These are phyloP conservation scores for Calephelis virginiensis DNA, from an alignment of 1,140 invertebrate genomes.

Conservation along the genomic window DNA sequence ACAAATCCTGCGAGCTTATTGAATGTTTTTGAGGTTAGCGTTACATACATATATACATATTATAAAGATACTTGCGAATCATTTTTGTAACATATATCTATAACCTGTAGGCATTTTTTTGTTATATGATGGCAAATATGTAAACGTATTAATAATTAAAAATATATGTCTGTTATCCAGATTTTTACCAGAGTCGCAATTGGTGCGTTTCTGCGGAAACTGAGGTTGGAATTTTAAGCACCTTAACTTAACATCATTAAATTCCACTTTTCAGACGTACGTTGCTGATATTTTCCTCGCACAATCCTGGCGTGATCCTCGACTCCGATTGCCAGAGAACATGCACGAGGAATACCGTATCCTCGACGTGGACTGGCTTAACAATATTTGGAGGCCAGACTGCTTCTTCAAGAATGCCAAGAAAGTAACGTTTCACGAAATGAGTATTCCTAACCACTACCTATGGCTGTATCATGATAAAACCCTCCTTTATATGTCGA, in stretches of 20 bases:
- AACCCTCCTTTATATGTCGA: conserved; percentile 93
- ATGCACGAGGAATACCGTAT: conserved; percentile 96
- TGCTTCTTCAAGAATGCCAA: conserved; percentile 97
- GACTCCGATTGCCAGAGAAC: conserved; percentile 91
- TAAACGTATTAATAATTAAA: too few species aligned
- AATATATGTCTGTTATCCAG: too few species aligned
- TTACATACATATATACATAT: too few species aligned
- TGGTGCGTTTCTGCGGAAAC: too few species aligned
- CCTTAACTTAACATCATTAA: too few species aligned
- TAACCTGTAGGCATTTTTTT: too few species aligned
- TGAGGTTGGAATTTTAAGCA: neutral
- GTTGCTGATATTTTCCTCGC: conserved; percentile 95
- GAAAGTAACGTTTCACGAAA: conserved; percentile 95
- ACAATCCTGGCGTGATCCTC: conserved; percentile 93
- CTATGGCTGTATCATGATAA: conserved; percentile 95
- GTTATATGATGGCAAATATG: too few species aligned
- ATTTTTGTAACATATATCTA: too few species aligned
- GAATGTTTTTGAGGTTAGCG: too few species aligned
- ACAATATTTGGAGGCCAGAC: conserved; percentile 93
- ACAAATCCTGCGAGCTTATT: too few species aligned
- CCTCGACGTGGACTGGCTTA: conserved; percentile 93
- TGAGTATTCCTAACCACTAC: conserved; percentile 96
- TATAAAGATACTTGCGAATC: too few species aligned
- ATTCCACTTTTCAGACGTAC: conserved; percentile 85
- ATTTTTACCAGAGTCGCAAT: too few species aligned